Percentiles rank a stretch among this genome's conserved stretches.
phyloP scores from a whole-genome alignment of 2,113 vertebrate species.

The Cyprinus carpio region DNA sequence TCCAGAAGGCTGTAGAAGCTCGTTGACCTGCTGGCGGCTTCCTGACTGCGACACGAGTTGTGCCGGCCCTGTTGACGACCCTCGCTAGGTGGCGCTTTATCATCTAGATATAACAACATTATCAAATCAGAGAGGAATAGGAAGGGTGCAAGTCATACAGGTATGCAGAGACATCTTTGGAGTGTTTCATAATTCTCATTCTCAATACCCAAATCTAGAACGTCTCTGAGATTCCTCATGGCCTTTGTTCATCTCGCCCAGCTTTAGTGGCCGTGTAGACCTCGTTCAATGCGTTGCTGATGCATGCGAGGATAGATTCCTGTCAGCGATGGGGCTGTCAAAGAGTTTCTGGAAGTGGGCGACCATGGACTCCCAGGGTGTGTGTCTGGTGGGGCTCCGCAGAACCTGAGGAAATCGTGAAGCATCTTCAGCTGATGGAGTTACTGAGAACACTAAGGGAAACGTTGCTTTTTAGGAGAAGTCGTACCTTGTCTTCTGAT shows the following conservation, averaged over 20 bases:
- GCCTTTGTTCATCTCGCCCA: conserved; percentile 86
- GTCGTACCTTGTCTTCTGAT: conserved; percentile 48
- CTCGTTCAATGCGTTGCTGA: no score
- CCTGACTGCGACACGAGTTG: conserved; percentile 72
- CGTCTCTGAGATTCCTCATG: no score
- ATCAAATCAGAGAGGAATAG: not conserved
- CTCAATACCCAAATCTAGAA: conserved; percentile 74
- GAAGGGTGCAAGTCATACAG: no score
- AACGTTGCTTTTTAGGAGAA: not conserved
- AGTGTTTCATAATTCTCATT: not conserved
- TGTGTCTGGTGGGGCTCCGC: conserved; percentile 70
- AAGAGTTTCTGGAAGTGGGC: conserved; percentile 91
- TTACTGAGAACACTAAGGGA: not conserved
- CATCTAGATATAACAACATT: conserved; percentile 70
- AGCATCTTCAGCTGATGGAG: conserved; percentile 36
- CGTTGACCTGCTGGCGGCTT: conserved; percentile 61
- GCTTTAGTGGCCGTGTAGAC: conserved; percentile 83
- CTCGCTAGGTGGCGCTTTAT: conserved; percentile 73
- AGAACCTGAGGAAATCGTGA: conserved; percentile 69
- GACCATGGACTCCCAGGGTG: conserved; percentile 81
- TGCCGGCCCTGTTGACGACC: conserved; percentile 81
- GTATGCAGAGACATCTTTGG: not conserved
- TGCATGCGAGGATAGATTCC: conserved; percentile 89
- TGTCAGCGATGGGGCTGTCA: conserved; percentile 79
- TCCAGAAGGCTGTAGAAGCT: conserved; percentile 77